Evolutionary conservation across 2,888 invertebrate species (phyloP).

Genomic region (Calameuta pallipes): DNA sequence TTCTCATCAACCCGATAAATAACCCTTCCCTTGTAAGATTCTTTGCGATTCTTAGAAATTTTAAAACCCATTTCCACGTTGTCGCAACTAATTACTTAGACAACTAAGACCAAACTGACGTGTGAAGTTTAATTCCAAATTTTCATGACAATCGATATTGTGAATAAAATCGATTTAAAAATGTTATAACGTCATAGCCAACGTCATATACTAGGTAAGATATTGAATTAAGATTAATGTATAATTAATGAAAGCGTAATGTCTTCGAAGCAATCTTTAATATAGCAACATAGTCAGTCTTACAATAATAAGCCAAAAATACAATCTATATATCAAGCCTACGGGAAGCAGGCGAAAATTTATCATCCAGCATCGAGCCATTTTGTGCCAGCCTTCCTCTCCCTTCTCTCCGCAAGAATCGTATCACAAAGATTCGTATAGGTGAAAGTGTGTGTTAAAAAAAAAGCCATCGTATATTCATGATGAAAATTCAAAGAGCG

Average conservation of each 20-base stretch:
- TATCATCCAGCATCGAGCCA: neutral
- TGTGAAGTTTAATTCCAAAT: neutral
- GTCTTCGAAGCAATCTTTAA: constrained; percentile 64
- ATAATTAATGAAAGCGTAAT: neutral
- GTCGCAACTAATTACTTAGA: neutral
- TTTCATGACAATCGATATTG: neutral
- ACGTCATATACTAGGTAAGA: neutral
- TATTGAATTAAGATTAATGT: neutral
- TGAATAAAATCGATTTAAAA: neutral
- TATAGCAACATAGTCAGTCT: constrained; percentile 66
- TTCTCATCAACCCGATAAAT: constrained; percentile 17
- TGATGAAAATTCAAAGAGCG: neutral
- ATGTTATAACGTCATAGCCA: neutral
- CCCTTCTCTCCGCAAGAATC: neutral
- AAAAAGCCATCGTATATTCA: neutral
- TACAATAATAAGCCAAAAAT: constrained; percentile 65
- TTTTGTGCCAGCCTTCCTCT: neutral
- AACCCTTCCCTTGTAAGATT: neutral
- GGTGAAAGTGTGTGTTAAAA: neutral
- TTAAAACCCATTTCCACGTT: neutral
- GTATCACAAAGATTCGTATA: neutral
- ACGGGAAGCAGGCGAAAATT: constrained; percentile 43
- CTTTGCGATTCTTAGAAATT: neutral
- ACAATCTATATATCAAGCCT: constrained; percentile 60
- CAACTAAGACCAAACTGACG: neutral